Evolutionary conservation across 2,797 vertebrate genomes (phyloP).

Genomic region (Gorsachius magnificus): DNA sequence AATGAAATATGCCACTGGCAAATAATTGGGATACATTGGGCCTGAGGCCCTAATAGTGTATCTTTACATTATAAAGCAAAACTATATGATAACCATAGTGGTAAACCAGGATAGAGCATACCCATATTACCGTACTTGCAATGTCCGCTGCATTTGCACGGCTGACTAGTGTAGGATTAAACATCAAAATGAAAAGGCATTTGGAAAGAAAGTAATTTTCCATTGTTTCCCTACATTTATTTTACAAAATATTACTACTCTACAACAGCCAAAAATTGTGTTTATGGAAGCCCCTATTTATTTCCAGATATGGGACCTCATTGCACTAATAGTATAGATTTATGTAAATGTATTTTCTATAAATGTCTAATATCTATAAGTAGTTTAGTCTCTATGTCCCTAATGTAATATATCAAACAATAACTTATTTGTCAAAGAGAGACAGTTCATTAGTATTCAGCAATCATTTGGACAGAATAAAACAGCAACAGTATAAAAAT

Average conservation of each 20-base stretch:
- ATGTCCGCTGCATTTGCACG: background rate
- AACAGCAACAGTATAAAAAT: conserved; percentile 76
- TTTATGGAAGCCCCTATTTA: conserved; percentile 56
- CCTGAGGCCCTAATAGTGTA: background rate
- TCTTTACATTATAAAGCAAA: background rate
- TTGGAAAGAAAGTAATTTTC: conserved; percentile 15
- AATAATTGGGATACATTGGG: background rate
- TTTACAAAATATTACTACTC: background rate
- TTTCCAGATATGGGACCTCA: conserved; percentile 63
- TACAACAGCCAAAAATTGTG: conserved; percentile 13
- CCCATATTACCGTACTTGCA: background rate
- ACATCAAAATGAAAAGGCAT: background rate
- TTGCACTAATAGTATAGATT: conserved; percentile 70
- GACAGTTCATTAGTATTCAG: conserved; percentile 77
- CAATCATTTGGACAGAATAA: conserved; percentile 72
- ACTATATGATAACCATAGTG: background rate
- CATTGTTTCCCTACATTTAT: background rate
- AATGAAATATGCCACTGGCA: background rate
- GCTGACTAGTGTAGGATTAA: background rate
- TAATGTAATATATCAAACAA: conserved; percentile 78
- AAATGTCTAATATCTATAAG: conserved; percentile 72
- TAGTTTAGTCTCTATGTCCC: conserved; percentile 73
- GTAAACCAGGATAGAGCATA: background rate
- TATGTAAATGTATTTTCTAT: conserved; percentile 74
- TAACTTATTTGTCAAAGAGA: conserved; percentile 79